Conservation (phyloP, 2,888 invertebrate species). For the Athrips mouffetella region DNA sequence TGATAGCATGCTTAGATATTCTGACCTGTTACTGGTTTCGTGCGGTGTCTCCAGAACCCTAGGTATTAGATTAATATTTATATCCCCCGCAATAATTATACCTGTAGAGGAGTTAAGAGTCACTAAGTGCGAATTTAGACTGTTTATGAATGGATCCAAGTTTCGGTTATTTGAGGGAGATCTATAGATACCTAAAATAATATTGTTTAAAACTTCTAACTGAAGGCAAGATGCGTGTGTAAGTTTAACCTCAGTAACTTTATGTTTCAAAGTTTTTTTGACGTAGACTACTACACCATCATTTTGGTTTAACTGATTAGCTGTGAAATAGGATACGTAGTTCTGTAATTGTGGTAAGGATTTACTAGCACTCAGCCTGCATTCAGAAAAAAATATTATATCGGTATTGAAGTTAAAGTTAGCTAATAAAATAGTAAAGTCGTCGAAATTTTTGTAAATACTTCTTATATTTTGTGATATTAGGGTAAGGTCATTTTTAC, state of each 20-base stretch:
- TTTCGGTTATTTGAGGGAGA: conserved; percentile 21
- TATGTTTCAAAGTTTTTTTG: conserved; percentile 3
- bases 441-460: conserved; percentile 10
- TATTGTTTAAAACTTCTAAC: neutral
- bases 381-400: conserved; percentile 11
- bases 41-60: conserved; percentile 17
- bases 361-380: neutral
- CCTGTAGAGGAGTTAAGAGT: conserved; percentile 12
- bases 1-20: too few species aligned
- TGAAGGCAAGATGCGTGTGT: conserved; percentile 14
- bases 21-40: too few species aligned
- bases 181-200: conserved; percentile 17
- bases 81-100: too few species aligned
- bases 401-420: conserved; percentile 4
- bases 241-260: conserved; percentile 6
- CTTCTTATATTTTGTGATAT: too few species aligned
- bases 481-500: too few species aligned
- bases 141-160: conserved; percentile 16
- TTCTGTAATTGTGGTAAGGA: conserved; percentile 7
- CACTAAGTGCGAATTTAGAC: conserved; percentile 13
- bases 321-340: conserved; percentile 6
- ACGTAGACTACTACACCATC: conserved; percentile 19
- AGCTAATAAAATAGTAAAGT: neutral
- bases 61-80: conserved; percentile 20
- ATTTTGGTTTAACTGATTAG: conserved; percentile 8